A percentile compares a stretch with the other conserved stretches of the same genome.
Evolutionary conservation across 1,140 invertebrate species (phyloP).

Genomic region (Diuraphis noxia): DNA sequence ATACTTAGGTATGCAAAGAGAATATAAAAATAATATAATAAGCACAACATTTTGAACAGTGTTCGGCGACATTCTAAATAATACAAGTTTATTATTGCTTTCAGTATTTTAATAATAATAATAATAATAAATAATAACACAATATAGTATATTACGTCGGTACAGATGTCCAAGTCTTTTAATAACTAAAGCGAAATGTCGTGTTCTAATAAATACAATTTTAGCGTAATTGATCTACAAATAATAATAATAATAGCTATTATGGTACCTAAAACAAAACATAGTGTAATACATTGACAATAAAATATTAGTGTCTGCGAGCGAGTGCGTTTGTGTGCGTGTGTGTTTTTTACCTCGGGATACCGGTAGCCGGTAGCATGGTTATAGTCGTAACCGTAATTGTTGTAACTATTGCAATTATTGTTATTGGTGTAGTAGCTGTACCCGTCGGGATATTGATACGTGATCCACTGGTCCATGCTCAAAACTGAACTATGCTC

Average conservation of each 20-base stretch:
- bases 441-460: slow-evolving; percentile 52
- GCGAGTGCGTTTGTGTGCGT: not conserved
- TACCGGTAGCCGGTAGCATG: slow-evolving; percentile 4
- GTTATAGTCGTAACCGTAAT: slow-evolving; percentile 22
- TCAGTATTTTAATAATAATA: not conserved
- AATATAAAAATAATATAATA: slow-evolving; percentile 4
- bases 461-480: slow-evolving; percentile 52
- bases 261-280: not conserved
- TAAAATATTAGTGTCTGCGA: slow-evolving; percentile 4
- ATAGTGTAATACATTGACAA: not conserved
- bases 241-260: not conserved
- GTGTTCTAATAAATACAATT: slow-evolving; percentile 8
- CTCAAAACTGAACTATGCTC: slow-evolving; percentile 39
- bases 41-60: not conserved
- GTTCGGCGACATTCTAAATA: not conserved
- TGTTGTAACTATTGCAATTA: slow-evolving; percentile 5
- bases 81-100: slow-evolving; percentile 3
- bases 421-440: slow-evolving; percentile 40
- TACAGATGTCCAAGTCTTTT: not conserved
- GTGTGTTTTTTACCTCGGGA: slow-evolving; percentile 37
- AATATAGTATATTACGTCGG: not conserved
- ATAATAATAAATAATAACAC: not conserved
- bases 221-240: not conserved
- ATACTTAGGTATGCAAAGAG: not conserved
- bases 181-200: not conserved